These are phyloP conservation scores for Mactra quadrangularis DNA, from an alignment of 1,140 invertebrate species.

Conservation along the genomic window DNA sequence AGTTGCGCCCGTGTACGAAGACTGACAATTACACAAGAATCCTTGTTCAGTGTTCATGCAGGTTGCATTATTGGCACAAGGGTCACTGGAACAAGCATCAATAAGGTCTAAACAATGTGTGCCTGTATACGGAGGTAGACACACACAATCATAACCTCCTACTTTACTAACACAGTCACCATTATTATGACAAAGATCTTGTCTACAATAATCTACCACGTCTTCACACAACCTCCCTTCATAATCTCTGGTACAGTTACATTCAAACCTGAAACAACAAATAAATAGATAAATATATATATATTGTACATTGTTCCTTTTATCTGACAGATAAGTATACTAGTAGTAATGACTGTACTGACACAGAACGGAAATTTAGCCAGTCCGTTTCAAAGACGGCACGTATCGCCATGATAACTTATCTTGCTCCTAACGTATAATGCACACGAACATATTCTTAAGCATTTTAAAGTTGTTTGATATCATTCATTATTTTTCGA, in stretches of 20 bases:
- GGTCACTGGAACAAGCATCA: conserved; percentile 12
- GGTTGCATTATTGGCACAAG: conserved; percentile 25
- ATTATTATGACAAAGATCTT: conserved; percentile 5
- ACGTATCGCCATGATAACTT: no score
- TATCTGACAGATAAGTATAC: no score
- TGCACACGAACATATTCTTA: no score
- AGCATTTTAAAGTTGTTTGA: no score
- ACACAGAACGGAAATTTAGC: no score
- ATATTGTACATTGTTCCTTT: no score
- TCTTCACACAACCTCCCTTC: conserved; percentile 5
- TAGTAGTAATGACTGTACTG: no score
- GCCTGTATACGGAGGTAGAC: conserved; percentile 22
- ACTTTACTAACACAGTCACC: conserved; percentile 6
- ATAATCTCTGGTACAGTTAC: conserved; percentile 30
- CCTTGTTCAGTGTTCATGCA: conserved; percentile 11
- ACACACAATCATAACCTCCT: conserved; percentile 14
- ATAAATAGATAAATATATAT: no score
- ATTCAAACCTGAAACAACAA: conserved; percentile 32
- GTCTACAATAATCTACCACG: conserved; percentile 11
- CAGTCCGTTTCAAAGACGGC: no score
- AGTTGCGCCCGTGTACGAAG: neutral
- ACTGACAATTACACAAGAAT: conserved; percentile 12
- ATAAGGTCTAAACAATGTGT: conserved; percentile 23
- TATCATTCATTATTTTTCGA: no score
- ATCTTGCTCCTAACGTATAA: no score